phyloP scores from a whole-genome alignment of 2,797 vertebrate species.

The Crypturellus tataupa region DNA sequence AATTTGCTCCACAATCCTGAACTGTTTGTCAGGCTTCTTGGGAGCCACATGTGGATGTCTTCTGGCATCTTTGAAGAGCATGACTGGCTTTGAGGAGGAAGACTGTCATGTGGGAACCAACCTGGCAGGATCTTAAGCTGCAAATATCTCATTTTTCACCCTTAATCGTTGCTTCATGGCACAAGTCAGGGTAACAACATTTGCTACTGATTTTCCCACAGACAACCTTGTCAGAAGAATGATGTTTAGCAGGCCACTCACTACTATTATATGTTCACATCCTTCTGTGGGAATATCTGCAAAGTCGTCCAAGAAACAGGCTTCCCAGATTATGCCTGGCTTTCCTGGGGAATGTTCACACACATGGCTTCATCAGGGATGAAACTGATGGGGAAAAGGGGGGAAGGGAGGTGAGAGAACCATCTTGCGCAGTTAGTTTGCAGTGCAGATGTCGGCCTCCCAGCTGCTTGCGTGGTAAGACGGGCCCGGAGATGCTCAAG shows the following conservation, averaged over 20 bases:
- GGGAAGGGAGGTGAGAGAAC: background rate
- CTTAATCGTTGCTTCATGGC: background rate
- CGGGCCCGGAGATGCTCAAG: background rate
- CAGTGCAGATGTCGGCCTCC: background rate
- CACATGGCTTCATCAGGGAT: background rate
- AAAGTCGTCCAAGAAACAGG: background rate
- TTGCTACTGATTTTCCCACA: background rate
- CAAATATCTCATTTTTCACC: background rate
- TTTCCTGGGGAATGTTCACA: background rate
- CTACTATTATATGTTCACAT: background rate
- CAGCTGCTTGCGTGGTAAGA: background rate
- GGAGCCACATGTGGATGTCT: background rate
- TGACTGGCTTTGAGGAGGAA: background rate
- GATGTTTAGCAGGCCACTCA: background rate
- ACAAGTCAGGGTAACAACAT: background rate
- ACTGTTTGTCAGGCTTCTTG: background rate
- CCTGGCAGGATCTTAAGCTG: background rate
- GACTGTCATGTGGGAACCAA: background rate
- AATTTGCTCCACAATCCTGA: background rate
- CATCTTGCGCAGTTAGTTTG: background rate
- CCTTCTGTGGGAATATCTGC: constrained; percentile 32
- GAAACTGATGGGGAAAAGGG: accelerated
- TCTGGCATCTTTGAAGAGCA: background rate
- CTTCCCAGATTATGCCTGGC: background rate
- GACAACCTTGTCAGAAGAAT: background rate